Evolutionary conservation across 2,888 invertebrate genomes (phyloP).

Genomic region (Girardia tigrina): DNA sequence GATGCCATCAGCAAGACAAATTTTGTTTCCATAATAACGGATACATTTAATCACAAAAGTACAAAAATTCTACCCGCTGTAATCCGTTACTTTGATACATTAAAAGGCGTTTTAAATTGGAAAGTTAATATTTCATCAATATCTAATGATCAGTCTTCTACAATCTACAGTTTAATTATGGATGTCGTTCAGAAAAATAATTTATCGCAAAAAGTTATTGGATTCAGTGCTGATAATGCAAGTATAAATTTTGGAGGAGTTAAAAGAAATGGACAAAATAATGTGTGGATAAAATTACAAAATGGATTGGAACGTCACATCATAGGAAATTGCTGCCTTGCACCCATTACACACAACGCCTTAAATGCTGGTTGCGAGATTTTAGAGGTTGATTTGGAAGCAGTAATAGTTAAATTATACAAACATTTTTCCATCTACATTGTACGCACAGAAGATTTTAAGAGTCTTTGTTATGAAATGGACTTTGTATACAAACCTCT

Average conservation of each 20-base stretch:
- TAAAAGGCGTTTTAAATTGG: neutral
- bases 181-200: neutral
- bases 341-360: neutral
- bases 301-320: neutral
- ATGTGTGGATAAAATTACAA: conserved; percentile 13
- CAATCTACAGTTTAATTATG: too few species aligned
- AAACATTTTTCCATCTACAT: neutral
- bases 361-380: neutral
- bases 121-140: neutral
- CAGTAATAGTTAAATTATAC: neutral
- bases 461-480: neutral
- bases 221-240: neutral
- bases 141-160: neutral
- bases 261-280: neutral
- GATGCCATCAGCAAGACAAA: neutral
- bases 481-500: neutral
- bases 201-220: neutral
- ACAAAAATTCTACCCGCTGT: neutral
- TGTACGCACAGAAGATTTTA: neutral
- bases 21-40: neutral
- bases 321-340: neutral
- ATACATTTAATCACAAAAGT: neutral
- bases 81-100: neutral
- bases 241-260: neutral
- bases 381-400: neutral